A percentile compares a stretch with the other conserved stretches of the same genome.
These are phyloP conservation scores for Agonopterix arenella DNA, from an alignment of 2,888 invertebrate species.

Conservation along the genomic window DNA sequence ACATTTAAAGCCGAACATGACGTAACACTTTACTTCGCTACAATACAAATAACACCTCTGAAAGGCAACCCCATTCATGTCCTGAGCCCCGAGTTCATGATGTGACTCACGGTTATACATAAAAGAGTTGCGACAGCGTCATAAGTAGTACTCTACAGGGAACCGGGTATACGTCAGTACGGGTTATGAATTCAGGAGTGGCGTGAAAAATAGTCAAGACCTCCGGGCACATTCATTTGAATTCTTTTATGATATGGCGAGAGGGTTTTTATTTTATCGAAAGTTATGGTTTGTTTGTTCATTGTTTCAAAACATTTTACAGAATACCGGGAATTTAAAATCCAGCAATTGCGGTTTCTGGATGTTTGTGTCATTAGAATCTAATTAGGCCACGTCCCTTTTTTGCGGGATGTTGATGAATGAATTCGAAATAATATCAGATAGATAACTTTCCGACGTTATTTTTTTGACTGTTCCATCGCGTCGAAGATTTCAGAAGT, in stretches of 20 bases:
- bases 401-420: no score
- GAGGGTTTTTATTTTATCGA: constrained; percentile 23
- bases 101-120: constrained; percentile 29
- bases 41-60: not conserved
- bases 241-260: constrained; percentile 20
- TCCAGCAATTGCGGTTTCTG: no score
- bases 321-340: no score
- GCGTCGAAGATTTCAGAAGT: no score
- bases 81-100: constrained; percentile 4
- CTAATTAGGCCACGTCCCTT: no score
- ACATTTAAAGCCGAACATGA: not conserved
- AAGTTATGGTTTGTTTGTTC: constrained; percentile 14
- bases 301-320: no score
- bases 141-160: constrained; percentile 42
- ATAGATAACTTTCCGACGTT: no score
- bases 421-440: no score
- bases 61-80: constrained; percentile 1
- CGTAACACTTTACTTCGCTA: not conserved
- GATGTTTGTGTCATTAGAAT: no score
- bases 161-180: constrained; percentile 37
- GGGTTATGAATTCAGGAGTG: constrained; percentile 57
- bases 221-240: constrained; percentile 34
- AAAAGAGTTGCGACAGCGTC: constrained; percentile 34
- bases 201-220: constrained; percentile 47
- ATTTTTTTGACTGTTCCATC: no score